These are phyloP conservation scores for Catocala fraxini DNA, from an alignment of 2,888 invertebrate species.

Conservation along the genomic window DNA sequence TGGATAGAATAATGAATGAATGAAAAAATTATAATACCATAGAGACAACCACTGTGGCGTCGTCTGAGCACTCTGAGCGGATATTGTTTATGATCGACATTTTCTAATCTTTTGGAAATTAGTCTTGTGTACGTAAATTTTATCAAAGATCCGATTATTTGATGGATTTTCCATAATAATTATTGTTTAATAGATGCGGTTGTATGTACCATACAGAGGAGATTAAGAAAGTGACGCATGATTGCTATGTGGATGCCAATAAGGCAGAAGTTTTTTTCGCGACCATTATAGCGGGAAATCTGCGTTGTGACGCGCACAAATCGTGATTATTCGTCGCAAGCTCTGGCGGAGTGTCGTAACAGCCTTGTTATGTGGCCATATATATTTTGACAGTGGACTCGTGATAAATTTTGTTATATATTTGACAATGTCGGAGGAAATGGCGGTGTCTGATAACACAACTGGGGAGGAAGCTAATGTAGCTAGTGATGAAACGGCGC, in stretches of 20 bases:
- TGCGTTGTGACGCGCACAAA: slow-evolving; percentile 81
- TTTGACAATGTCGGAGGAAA: slow-evolving; percentile 85
- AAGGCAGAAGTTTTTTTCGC: slow-evolving; percentile 63
- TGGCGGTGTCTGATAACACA: slow-evolving; percentile 83
- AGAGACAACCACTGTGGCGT: slow-evolving; percentile 74
- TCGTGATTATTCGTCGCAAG: slow-evolving; percentile 72
- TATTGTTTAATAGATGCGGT: slow-evolving; percentile 16
- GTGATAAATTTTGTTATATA: slow-evolving; percentile 68
- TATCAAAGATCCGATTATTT: slow-evolving; percentile 49
- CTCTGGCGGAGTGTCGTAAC: slow-evolving; percentile 72
- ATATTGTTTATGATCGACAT: slow-evolving; percentile 84
- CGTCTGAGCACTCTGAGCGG: slow-evolving; percentile 70
- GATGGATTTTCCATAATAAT: slow-evolving; percentile 32
- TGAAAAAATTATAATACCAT: slow-evolving; percentile 44
- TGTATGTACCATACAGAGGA: slow-evolving; percentile 18
- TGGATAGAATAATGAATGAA: slow-evolving; percentile 11
- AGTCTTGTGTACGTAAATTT: slow-evolving; percentile 64
- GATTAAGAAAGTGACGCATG: slow-evolving; percentile 33
- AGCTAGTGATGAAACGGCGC: slow-evolving; percentile 62
- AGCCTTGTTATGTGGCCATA: slow-evolving; percentile 78
- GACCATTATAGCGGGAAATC: slow-evolving; percentile 84
- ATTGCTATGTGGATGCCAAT: slow-evolving; percentile 56
- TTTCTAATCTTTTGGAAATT: slow-evolving; percentile 70
- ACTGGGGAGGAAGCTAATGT: slow-evolving; percentile 69
- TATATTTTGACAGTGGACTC: slow-evolving; percentile 73